phyloP scores from a whole-genome alignment of 2,113 vertebrate genomes.

The Halichoerus grypus region DNA sequence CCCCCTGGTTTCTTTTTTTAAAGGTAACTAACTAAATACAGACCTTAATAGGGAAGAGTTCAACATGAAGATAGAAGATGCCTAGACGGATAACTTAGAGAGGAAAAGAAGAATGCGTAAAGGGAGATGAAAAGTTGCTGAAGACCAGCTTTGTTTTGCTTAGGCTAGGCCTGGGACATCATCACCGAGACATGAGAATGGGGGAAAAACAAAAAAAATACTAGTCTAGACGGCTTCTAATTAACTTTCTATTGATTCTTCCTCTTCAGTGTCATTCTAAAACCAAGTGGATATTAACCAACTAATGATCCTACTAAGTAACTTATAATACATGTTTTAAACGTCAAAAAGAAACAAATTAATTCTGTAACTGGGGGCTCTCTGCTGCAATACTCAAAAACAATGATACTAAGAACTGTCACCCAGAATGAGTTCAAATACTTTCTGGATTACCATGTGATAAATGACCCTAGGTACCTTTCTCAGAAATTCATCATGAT shows the following conservation, averaged over 20 bases:
- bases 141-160: neutral
- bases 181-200: neutral
- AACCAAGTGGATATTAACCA: constrained; percentile 25
- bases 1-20: neutral
- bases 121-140: neutral
- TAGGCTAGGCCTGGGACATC: neutral
- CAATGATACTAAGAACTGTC: neutral
- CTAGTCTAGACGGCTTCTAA: too few species aligned
- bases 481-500: neutral
- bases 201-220: neutral
- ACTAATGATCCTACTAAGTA: neutral
- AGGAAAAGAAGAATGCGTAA: neutral
- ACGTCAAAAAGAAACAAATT: neutral
- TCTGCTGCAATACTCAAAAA: neutral
- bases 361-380: neutral
- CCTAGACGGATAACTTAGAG: neutral
- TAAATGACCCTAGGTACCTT: neutral
- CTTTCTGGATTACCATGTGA: neutral
- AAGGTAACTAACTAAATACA: neutral
- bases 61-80: neutral
- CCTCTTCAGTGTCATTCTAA: neutral
- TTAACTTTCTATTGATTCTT: neutral
- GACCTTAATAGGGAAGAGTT: neutral
- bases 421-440: neutral
- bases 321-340: neutral